Base-by-base conservation (phyloP, 2,888 invertebrate species). In the Notodonta dromedarius region DNA sequence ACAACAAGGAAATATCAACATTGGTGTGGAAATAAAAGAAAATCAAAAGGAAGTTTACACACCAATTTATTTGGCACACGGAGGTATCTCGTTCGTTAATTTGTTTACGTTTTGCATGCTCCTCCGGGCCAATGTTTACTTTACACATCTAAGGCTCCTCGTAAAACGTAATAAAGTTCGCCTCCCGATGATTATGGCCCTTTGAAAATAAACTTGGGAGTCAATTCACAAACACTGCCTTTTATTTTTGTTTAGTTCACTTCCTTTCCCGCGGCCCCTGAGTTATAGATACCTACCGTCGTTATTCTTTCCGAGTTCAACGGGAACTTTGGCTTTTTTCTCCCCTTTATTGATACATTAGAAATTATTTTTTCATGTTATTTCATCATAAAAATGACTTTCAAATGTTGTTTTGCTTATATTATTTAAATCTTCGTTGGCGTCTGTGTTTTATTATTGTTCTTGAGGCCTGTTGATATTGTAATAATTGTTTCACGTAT, bases 181-280 rank as follows among this genome's bases (percentile, higher is more conserved):
- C 83, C 82, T 86, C 80, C 71, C 86, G 76, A 89, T 90, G 85
- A 91, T 90, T 89, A 89, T 87, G 83, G 84, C 83, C 85, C 86
- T 87, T 86, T 88, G 83, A 88, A 89, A 88, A 89, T 89, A 89
- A 89, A 90, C 88, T 89, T 80, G 75, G 82, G 78, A 82, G 84
- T 83, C 82, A 78, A 84, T 86, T 85, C 83, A 82, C 35, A 83
- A 86, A 85, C 83, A 82, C 74, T 67, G 81, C 62, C 82, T 85
- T 84, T 83, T 88, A 86, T 90, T 89, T 89, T 88, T 90, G 84
- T 89, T 89, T 86, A 85, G 85, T 86, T 84, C 81, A 79, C 80
- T 86, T 86, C 83, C 74, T 75, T 82, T 76, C 70, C 68, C 71
- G 64, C 70, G 59, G 59, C 53, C 58, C 62, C 67, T 78, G 80